Evolutionary conservation across 2,888 invertebrate species (phyloP).

Genomic region (Harpalus rufipes): DNA sequence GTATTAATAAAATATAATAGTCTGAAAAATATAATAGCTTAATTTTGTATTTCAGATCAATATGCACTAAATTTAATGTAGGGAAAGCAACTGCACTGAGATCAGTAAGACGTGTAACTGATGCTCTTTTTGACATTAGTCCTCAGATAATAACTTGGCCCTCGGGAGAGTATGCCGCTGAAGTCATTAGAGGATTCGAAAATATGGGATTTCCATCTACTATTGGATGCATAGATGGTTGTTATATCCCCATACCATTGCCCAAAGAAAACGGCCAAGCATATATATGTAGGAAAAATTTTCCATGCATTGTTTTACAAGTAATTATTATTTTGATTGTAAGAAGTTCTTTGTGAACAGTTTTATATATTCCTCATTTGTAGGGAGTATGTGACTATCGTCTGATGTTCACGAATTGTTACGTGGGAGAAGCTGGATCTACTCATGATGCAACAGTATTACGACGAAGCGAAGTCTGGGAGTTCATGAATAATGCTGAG

Average conservation of each 20-base stretch:
- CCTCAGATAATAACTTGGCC: slow-evolving; percentile 35
- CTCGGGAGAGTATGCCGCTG: slow-evolving; percentile 27
- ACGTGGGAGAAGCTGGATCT: slow-evolving; percentile 64
- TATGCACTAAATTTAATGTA: slow-evolving; percentile 36
- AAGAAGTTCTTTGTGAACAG: slow-evolving; percentile 28
- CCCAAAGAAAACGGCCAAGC: slow-evolving; percentile 45
- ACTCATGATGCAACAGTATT: slow-evolving; percentile 65
- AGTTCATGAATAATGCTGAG: slow-evolving; percentile 24
- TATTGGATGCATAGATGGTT: slow-evolving; percentile 48
- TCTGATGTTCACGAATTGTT: slow-evolving; percentile 56
- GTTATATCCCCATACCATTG: slow-evolving; percentile 37
- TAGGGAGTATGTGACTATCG: slow-evolving; percentile 59
- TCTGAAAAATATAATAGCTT: background rate
- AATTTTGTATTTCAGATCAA: slow-evolving; percentile 26
- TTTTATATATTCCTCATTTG: background rate
- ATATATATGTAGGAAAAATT: slow-evolving; percentile 47
- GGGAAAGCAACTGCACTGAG: slow-evolving; percentile 53
- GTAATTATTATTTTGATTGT: slow-evolving; percentile 21
- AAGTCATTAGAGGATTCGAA: slow-evolving; percentile 17
- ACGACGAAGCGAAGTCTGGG: slow-evolving; percentile 55
- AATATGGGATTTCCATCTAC: slow-evolving; percentile 34
- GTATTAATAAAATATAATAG: slow-evolving; percentile 12
- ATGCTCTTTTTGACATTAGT: slow-evolving; percentile 16
- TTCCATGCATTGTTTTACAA: slow-evolving; percentile 46
- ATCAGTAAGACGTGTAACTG: slow-evolving; percentile 26